phyloP scores from a whole-genome alignment of 2,888 invertebrate species.

The Dicycla oo region DNA sequence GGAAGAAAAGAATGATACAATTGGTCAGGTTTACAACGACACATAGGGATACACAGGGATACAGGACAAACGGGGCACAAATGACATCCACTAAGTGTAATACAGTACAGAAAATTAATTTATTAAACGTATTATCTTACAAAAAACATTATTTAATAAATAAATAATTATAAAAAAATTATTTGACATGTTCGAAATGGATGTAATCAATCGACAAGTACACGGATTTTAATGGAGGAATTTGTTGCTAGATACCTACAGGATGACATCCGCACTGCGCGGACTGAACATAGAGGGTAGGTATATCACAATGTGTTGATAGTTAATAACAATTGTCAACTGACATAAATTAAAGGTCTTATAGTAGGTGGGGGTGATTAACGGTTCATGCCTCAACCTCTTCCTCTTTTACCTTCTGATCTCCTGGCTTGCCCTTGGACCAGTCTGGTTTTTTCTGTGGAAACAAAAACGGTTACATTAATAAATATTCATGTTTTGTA shows the following conservation, averaged over 20 bases:
- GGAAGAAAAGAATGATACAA: conserved; percentile 14
- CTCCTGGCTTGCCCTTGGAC: conserved; percentile 97
- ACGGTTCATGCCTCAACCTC: conserved; percentile 95
- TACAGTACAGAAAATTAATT: conserved; percentile 88
- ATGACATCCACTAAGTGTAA: conserved; percentile 78
- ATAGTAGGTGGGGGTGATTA: conserved; percentile 78
- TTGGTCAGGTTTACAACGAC: conserved; percentile 28
- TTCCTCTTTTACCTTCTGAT: conserved; percentile 96
- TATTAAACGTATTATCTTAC: conserved; percentile 88
- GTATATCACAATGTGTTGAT: conserved; percentile 81
- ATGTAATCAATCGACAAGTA: conserved; percentile 76
- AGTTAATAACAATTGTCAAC: conserved; percentile 79
- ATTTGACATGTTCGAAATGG: conserved; percentile 80
- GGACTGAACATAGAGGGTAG: conserved; percentile 66
- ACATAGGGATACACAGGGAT: conserved; percentile 40
- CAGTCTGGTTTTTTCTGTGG: conserved; percentile 98
- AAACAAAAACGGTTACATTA: conserved; percentile 68
- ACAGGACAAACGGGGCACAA: conserved; percentile 63
- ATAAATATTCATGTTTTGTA: conserved; percentile 9
- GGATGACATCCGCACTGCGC: conserved; percentile 47
- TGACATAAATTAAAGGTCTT: conserved; percentile 81
- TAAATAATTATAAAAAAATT: conserved; percentile 83
- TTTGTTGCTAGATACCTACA: conserved; percentile 67
- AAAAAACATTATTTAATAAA: conserved; percentile 86
- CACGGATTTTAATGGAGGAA: conserved; percentile 76